Conservation (phyloP, 2,888 invertebrate species). For the Ectemnius lituratus region DNA sequence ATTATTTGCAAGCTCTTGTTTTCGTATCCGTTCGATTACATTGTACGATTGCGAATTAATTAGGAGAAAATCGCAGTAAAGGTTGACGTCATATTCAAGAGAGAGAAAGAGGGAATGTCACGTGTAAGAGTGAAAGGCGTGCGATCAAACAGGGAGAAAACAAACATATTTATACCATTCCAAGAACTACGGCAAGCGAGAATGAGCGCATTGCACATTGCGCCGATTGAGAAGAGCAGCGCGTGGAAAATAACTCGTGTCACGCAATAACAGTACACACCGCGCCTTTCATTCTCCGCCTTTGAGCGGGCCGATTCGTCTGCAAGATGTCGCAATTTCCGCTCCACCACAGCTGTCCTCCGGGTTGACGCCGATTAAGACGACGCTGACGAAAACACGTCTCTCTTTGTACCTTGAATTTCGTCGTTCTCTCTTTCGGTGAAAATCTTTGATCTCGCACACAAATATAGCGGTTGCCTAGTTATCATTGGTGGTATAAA, state of each 20-base stretch:
- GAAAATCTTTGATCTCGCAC: too few relatives aligned
- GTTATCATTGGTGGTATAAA: not conserved
- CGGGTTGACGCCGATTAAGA: constrained; percentile 41
- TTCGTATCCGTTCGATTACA: too few relatives aligned
- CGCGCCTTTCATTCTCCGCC: constrained; percentile 14
- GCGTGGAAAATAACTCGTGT: constrained; percentile 37
- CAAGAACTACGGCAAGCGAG: not conserved
- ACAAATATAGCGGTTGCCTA: not conserved
- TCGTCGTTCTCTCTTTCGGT: constrained; percentile 9
- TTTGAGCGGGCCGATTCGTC: constrained; percentile 52
- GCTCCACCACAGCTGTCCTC: constrained; percentile 54
- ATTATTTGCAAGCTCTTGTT: too few relatives aligned
- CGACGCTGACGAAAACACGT: constrained; percentile 47
- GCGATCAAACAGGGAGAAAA: not conserved
- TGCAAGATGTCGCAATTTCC: constrained; percentile 69
- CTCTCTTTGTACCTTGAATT: constrained; percentile 34
- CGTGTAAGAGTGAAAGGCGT: not conserved
- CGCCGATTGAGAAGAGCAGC: not conserved
- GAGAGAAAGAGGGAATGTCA: too few relatives aligned
- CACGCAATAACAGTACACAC: constrained; percentile 33
- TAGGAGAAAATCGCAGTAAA: too few relatives aligned
- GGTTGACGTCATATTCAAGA: too few relatives aligned
- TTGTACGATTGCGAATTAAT: too few relatives aligned
- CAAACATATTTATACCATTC: constrained; percentile 16
- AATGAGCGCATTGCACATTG: constrained; percentile 9